Percentiles rank a stretch among this genome's conserved stretches.
These are phyloP conservation scores for Kryptopterus vitreolus DNA, from an alignment of 2,797 vertebrate species.

Conservation along the genomic window DNA sequence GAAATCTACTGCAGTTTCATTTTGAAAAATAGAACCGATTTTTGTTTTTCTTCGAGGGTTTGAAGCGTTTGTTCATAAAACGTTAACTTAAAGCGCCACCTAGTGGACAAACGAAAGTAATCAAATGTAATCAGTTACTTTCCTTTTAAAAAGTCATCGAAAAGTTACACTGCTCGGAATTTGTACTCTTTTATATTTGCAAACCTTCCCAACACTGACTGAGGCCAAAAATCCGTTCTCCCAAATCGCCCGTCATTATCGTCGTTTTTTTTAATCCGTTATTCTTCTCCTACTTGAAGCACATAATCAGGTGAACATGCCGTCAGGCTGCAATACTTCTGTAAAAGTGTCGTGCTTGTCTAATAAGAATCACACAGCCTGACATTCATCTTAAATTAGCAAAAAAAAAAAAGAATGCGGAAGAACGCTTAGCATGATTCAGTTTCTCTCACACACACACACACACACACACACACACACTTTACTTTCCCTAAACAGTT, in stretches of 20 bases:
- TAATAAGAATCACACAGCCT: constrained; percentile 6
- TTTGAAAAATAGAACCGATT: too few species aligned
- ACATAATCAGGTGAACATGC: neutral
- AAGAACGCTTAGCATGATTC: neutral
- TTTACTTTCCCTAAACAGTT: neutral
- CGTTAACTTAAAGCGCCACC: too few species aligned
- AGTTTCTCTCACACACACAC: neutral
- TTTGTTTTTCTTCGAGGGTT: too few species aligned
- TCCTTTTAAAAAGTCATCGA: too few species aligned
- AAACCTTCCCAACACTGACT: too few species aligned
- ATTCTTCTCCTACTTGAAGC: neutral
- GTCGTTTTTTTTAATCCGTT: neutral
- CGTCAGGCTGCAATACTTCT: neutral
- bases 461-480: neutral
- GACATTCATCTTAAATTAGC: neutral
- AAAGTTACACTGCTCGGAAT: too few species aligned
- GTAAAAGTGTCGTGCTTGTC: neutral
- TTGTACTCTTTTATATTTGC: too few species aligned
- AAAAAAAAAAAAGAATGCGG: neutral
- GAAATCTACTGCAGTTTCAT: too few species aligned
- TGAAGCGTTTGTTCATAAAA: too few species aligned
- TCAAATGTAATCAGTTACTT: too few species aligned
- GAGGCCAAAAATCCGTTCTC: too few species aligned
- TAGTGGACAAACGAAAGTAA: too few species aligned
- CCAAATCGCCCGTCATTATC: neutral